These are phyloP conservation scores for Cataglyphis livida DNA, from an alignment of 2,888 invertebrate species.

Conservation along the genomic window DNA sequence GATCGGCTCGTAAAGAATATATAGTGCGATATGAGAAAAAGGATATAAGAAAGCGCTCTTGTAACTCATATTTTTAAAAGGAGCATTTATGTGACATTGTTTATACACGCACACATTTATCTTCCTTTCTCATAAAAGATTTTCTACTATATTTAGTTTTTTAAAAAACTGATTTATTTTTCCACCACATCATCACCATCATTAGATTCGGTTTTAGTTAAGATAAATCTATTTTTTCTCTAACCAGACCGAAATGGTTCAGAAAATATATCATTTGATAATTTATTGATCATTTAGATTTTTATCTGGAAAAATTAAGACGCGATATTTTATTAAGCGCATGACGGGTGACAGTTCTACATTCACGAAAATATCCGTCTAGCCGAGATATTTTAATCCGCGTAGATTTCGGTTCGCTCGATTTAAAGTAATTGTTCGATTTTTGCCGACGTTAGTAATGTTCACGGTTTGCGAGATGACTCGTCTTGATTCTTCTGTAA, in stretches of 20 bases:
- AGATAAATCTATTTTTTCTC: background rate
- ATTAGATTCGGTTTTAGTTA: background rate
- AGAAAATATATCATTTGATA: slow-evolving; percentile 13
- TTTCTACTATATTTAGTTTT: background rate
- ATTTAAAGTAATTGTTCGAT: slow-evolving; percentile 3
- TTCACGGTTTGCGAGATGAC: slow-evolving; percentile 26
- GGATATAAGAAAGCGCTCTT: background rate
- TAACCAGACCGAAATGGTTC: background rate
- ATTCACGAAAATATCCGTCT: slow-evolving; percentile 33
- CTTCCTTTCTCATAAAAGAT: background rate
- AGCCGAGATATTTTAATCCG: slow-evolving; percentile 37
- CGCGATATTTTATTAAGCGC: slow-evolving; percentile 30
- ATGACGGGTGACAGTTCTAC: slow-evolving; percentile 7
- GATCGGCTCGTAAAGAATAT: slow-evolving; percentile 11
- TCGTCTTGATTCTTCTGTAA: slow-evolving; percentile 36
- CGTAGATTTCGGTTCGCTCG: background rate
- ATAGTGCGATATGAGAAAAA: background rate
- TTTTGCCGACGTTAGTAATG: slow-evolving; percentile 25
- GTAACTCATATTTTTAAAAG: background rate
- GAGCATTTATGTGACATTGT: background rate
- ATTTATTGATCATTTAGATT: background rate
- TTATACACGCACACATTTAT: background rate
- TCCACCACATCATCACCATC: background rate
- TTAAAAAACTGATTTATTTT: background rate
- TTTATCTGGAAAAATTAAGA: slow-evolving; percentile 17